These are phyloP conservation scores for Rhopalosiphum maidis DNA, from an alignment of 1,140 invertebrate species.

Conservation along the genomic window DNA sequence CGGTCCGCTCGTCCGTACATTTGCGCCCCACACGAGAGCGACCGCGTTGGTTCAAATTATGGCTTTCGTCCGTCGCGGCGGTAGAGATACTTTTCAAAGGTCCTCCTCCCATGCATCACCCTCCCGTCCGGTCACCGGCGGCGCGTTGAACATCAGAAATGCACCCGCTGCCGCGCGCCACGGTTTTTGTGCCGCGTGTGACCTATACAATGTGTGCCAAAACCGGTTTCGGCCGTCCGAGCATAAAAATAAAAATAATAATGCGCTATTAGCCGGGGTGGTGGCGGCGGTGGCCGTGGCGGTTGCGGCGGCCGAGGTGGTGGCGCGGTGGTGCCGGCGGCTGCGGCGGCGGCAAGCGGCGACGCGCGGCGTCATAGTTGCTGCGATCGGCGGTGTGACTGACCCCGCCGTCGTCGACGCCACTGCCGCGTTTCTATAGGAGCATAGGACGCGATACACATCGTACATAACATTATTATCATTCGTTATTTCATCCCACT, in stretches of 20 bases:
- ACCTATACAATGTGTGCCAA: conserved; percentile 36
- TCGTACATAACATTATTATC: neutral
- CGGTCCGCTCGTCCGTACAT: too few relatives aligned
- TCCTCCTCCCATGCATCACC: neutral
- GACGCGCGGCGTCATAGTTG: conserved; percentile 14
- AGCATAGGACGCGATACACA: neutral
- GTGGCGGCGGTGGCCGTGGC: neutral
- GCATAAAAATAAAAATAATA: conserved; percentile 36
- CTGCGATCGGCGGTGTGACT: conserved; percentile 41
- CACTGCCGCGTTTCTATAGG: neutral
- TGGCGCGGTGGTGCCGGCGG: neutral
- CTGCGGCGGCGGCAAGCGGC: neutral
- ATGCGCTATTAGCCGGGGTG: neutral
- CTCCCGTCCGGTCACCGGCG: neutral
- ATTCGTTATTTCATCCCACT: neutral
- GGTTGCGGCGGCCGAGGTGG: neutral
- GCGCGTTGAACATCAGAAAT: neutral
- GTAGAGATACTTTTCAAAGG: neutral
- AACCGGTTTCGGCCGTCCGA: conserved; percentile 36
- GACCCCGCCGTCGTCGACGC: conserved; percentile 14
- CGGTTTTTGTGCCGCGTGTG: neutral
- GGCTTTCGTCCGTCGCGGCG: neutral
- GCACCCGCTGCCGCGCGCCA: neutral
- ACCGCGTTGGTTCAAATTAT: neutral
- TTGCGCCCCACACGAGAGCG: neutral